Evolutionary conservation across 1,140 invertebrate genomes (phyloP).

Genomic region (Leptestheria dahalacensis): DNA sequence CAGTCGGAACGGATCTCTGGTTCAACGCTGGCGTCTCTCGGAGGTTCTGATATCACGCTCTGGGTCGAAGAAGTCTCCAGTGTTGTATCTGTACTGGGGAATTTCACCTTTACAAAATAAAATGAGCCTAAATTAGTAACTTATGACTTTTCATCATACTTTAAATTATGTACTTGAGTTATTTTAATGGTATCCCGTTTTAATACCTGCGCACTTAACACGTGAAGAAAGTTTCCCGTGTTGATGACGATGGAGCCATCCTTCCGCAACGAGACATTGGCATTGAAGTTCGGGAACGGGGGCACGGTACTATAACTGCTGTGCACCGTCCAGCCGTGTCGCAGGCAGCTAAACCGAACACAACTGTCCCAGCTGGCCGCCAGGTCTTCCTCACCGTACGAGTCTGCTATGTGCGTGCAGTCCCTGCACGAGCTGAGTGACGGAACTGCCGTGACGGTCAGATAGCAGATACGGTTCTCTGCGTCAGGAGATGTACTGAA

Average conservation of each 20-base stretch:
- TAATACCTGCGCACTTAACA: conserved; percentile 38
- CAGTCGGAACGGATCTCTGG: background rate
- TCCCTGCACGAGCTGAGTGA: conserved; percentile 42
- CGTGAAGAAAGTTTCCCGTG: conserved; percentile 52
- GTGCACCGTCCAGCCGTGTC: conserved; percentile 50
- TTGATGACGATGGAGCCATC: conserved; percentile 49
- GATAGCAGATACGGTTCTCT: conserved; percentile 36
- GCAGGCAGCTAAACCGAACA: conserved; percentile 40
- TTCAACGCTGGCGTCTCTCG: background rate
- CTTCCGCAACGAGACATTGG: conserved; percentile 41
- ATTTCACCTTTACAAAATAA: background rate
- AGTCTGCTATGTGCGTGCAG: conserved; percentile 38
- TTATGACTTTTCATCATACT: no score
- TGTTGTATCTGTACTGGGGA: background rate
- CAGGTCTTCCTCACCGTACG: conserved; percentile 43
- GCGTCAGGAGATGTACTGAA: conserved; percentile 23
- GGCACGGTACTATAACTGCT: conserved; percentile 49
- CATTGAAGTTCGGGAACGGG: conserved; percentile 46
- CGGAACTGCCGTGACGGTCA: conserved; percentile 37
- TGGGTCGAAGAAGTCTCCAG: background rate
- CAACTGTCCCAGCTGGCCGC: conserved; percentile 42
- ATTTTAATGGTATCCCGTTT: conserved; percentile 16
- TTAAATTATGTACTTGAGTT: background rate
- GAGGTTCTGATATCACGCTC: background rate
- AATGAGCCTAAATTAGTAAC: no score